Percentiles rank a stretch among this genome's conserved stretches.
These are phyloP conservation scores for Valencia hispanica DNA, from an alignment of 2,797 vertebrate genomes.

Conservation along the genomic window DNA sequence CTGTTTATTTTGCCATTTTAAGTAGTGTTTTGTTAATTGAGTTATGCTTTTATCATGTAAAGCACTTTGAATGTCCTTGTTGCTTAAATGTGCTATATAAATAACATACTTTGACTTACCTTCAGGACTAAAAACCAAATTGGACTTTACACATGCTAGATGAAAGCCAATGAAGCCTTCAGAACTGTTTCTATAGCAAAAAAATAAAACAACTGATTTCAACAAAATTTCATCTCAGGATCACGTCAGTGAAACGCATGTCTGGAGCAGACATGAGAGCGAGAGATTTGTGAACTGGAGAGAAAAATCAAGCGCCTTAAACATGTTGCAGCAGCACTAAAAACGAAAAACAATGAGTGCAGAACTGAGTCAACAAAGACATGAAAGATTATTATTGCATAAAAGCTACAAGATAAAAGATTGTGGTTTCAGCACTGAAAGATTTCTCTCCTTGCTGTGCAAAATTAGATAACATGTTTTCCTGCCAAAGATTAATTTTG, in stretches of 20 bases:
- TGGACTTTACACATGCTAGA: neutral
- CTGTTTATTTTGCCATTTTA: too few relatives aligned
- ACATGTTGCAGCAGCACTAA: slow-evolving; percentile 6
- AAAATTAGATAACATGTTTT: slow-evolving; percentile 6
- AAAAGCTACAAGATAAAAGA: slow-evolving; percentile 1
- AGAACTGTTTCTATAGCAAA: neutral
- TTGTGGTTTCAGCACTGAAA: neutral
- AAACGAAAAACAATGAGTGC: neutral
- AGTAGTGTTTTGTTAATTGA: too few relatives aligned
- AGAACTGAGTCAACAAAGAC: slow-evolving; percentile 8
- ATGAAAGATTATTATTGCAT: slow-evolving; percentile 6
- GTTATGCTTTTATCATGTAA: too few relatives aligned
- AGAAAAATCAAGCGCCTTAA: slow-evolving; percentile 7
- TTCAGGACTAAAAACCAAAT: too few relatives aligned
- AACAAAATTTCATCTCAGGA: neutral
- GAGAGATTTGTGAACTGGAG: neutral
- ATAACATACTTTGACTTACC: too few relatives aligned
- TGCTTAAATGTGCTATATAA: too few relatives aligned
- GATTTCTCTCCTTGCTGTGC: neutral
- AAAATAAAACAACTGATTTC: neutral
- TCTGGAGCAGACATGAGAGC: neutral
- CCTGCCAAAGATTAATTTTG: slow-evolving; percentile 25
- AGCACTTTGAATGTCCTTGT: too few relatives aligned
- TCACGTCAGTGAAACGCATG: neutral
- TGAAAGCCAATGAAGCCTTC: neutral